Conservation (phyloP, 2,888 invertebrate genomes). For the Achlya flavicornis region DNA sequence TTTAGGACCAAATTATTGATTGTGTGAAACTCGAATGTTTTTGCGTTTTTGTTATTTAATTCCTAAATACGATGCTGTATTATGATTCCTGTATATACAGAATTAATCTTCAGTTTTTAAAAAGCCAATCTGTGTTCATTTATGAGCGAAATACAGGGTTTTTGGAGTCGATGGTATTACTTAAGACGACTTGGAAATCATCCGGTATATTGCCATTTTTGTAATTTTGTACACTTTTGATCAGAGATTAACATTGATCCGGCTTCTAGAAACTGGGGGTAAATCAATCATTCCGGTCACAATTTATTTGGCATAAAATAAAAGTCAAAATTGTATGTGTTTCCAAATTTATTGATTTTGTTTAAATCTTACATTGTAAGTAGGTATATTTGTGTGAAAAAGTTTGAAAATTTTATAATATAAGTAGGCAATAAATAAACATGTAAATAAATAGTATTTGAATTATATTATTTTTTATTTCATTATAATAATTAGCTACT, state of each 20-base stretch:
- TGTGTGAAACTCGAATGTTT: not conserved
- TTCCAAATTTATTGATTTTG: not conserved
- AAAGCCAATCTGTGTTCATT: too few species aligned
- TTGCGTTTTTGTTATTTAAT: slow-evolving; percentile 15
- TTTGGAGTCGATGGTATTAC: too few species aligned
- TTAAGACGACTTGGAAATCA: too few species aligned
- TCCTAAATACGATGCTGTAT: not conserved
- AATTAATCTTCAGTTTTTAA: too few species aligned
- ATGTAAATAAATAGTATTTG: slow-evolving; percentile 12
- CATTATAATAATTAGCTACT: not conserved
- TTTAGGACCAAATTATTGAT: not conserved
- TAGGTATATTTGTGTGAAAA: not conserved
- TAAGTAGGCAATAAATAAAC: slow-evolving; percentile 36
- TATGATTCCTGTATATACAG: not conserved
- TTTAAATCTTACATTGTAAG: not conserved
- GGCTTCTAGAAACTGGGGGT: too few species aligned
- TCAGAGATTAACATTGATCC: too few species aligned
- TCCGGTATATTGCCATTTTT: too few species aligned
- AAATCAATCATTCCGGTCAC: slow-evolving; percentile 7
- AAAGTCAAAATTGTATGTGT: not conserved
- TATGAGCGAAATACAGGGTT: too few species aligned
- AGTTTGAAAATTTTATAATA: not conserved
- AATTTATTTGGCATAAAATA: not conserved
- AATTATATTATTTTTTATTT: not conserved
- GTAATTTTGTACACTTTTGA: too few species aligned